Evolutionary conservation across 2,113 vertebrate genomes (phyloP).

Genomic region (Sakesphorus luctuosus): DNA sequence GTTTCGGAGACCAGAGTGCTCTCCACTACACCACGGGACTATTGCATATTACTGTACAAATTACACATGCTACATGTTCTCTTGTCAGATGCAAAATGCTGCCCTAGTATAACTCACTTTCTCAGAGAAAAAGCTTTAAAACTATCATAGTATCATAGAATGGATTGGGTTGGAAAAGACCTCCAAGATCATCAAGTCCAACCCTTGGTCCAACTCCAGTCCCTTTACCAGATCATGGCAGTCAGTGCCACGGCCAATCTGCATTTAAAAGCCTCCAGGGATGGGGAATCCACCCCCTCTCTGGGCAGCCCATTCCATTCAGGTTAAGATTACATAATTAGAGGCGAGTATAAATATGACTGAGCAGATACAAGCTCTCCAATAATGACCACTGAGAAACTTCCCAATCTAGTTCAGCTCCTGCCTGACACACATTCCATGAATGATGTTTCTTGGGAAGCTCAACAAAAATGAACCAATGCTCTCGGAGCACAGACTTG

Average conservation of each 20-base stretch:
- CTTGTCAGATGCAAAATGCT: not conserved
- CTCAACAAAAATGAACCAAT: fast-evolving
- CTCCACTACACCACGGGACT: too few species aligned
- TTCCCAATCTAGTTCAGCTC: not conserved
- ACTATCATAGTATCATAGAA: not conserved
- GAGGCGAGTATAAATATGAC: not conserved
- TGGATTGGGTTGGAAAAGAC: too few species aligned
- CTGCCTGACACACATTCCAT: not conserved
- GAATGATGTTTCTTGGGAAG: not conserved
- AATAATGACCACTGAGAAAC: not conserved
- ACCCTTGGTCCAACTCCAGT: too few species aligned
- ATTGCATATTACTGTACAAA: not conserved
- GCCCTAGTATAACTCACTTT: not conserved
- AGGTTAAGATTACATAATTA: not conserved
- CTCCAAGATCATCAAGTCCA: too few species aligned
- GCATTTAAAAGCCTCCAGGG: too few species aligned
- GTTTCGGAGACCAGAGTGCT: too few species aligned
- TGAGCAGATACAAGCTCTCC: not conserved
- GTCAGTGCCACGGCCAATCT: too few species aligned
- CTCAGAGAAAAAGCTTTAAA: not conserved
- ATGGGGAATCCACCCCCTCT: too few species aligned
- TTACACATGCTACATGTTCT: not conserved
- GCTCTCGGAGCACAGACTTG: not conserved
- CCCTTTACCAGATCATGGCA: too few species aligned
- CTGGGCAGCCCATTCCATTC: not conserved